phyloP scores from a whole-genome alignment of 1,140 invertebrate species.

The Drosophila mayri region DNA sequence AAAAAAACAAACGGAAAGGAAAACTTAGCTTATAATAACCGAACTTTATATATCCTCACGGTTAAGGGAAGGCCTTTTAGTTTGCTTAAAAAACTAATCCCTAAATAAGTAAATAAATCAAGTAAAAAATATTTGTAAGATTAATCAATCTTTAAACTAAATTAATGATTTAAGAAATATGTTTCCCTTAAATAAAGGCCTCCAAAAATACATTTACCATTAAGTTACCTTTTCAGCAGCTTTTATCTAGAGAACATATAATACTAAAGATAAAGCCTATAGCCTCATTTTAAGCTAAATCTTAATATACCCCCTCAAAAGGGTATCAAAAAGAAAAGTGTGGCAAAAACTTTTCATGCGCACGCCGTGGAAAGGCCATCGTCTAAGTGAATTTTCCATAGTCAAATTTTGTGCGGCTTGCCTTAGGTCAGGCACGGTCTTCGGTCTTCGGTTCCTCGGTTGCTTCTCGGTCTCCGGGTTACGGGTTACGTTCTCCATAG shows the following conservation, averaged over 20 bases:
- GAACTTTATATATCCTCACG: constrained; percentile 8
- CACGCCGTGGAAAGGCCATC: constrained; percentile 64
- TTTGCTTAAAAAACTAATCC: too few relatives aligned
- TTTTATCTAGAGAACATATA: too few relatives aligned
- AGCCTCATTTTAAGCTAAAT: too few relatives aligned
- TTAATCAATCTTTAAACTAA: too few relatives aligned
- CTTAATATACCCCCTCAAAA: background rate
- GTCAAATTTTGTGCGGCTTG: constrained; percentile 74
- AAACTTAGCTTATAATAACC: constrained; percentile 1
- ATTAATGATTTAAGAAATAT: too few relatives aligned
- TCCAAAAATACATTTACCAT: background rate
- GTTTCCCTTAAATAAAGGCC: too few relatives aligned
- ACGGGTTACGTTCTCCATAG: constrained; percentile 1
- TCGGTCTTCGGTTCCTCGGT: constrained; percentile 5
- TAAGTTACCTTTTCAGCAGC: too few relatives aligned
- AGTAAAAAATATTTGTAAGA: too few relatives aligned
- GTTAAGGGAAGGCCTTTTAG: background rate
- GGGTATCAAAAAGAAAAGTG: constrained; percentile 21
- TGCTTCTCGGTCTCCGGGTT: constrained; percentile 13
- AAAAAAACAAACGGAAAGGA: constrained; percentile 6
- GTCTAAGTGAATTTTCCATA: constrained; percentile 78
- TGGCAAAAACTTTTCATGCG: constrained; percentile 64
- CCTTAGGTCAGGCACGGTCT: constrained; percentile 73
- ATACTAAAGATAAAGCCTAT: too few relatives aligned
- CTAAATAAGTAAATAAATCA: too few relatives aligned